phyloP scores from a whole-genome alignment of 2,113 vertebrate genomes.

The Coryphaenoides rupestris region DNA sequence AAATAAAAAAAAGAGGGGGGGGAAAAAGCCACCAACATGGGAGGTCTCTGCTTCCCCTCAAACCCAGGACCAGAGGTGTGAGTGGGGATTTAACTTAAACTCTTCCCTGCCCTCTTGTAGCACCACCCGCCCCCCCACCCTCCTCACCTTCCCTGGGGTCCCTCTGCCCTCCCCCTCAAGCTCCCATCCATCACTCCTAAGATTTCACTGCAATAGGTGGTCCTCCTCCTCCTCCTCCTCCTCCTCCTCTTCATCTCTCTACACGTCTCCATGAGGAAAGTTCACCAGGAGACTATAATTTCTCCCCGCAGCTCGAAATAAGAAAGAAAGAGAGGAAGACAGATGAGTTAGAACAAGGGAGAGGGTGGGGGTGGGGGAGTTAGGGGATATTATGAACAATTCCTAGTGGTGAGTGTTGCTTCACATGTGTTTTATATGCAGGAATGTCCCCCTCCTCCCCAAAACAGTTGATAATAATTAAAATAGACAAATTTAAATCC shows the following conservation, averaged over 20 bases:
- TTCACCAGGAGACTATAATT: conserved; percentile 3
- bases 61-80: conserved; percentile 53
- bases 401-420: no score
- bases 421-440: conserved; percentile 2
- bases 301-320: neutral
- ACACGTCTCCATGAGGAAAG: conserved; percentile 54
- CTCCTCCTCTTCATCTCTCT: conserved; percentile 42
- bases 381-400: no score
- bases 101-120: conserved; percentile 13
- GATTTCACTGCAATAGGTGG: conserved; percentile 73
- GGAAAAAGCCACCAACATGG: conserved; percentile 44
- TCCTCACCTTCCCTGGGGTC: neutral
- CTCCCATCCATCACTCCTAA: conserved; percentile 73
- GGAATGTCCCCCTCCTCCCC: neutral
- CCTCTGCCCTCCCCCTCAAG: conserved; percentile 55
- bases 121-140: conserved; percentile 36
- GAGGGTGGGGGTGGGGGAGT: no score
- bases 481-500: no score
- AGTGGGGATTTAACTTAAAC: conserved; percentile 55
- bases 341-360: no score
- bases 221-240: conserved; percentile 38
- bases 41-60: conserved; percentile 53
- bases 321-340: no score
- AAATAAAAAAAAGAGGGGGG: neutral
- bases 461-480: neutral